These are phyloP conservation scores for Choreutis nemorana DNA, from an alignment of 2,888 invertebrate species.

Conservation along the genomic window DNA sequence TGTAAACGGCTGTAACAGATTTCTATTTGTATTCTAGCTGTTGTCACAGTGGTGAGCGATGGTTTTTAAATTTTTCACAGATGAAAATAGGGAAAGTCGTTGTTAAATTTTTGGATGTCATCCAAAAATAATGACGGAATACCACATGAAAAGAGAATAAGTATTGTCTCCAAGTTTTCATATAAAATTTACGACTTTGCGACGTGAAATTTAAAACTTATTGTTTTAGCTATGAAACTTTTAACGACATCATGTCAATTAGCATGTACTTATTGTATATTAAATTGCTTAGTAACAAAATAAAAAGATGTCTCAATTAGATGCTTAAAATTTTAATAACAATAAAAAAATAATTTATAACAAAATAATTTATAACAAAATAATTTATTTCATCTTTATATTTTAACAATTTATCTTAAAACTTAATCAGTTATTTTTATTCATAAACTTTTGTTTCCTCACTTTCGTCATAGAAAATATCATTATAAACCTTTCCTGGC, in stretches of 20 bases:
- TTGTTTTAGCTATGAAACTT: no score
- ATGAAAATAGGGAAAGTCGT: constrained; percentile 65
- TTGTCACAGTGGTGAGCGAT: constrained; percentile 62
- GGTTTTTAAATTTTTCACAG: constrained; percentile 62
- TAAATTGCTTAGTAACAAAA: no score
- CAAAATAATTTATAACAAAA: background rate
- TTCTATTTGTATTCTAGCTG: constrained; percentile 57
- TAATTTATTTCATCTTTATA: background rate
- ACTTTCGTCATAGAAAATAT: constrained; percentile 8
- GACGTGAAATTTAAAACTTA: no score
- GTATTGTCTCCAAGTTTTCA: constrained; percentile 23
- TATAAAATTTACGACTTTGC: no score
- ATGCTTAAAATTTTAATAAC: no score
- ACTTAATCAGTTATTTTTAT: constrained; percentile 10
- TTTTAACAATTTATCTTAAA: background rate
- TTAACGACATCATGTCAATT: no score
- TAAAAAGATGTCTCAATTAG: no score
- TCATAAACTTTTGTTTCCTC: constrained; percentile 18
- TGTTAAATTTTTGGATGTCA: constrained; percentile 51
- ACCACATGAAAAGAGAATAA: constrained; percentile 40
- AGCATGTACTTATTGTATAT: no score
- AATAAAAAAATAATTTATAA: no score
- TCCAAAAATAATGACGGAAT: constrained; percentile 59
- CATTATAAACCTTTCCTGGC: no score
- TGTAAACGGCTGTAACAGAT: constrained; percentile 60